Conservation (phyloP, 1,140 invertebrate genomes). For the Plutomurus gul region DNA sequence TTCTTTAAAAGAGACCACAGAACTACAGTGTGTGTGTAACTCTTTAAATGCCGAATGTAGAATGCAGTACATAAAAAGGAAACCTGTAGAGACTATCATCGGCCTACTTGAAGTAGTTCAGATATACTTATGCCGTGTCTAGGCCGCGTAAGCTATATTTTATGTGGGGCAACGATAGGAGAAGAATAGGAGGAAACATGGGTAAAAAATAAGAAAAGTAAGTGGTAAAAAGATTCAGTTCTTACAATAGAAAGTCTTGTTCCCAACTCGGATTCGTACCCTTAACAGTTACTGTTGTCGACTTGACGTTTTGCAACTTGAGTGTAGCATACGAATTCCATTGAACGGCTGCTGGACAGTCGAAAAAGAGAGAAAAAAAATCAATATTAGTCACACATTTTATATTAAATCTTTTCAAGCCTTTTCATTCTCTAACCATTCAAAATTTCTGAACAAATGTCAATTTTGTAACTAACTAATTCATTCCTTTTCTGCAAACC, state of each 20-base stretch:
- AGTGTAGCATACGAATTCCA: conserved; percentile 92
- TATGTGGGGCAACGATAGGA: background rate
- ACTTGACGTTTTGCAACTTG: conserved; percentile 97
- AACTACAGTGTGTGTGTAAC: no score
- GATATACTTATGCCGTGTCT: no score
- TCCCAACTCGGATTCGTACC: conserved; percentile 94
- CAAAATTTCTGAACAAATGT: no score
- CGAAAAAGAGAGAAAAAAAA: background rate
- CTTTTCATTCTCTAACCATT: conserved; percentile 1
- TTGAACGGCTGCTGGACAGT: conserved; percentile 67
- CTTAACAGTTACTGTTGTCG: conserved; percentile 94
- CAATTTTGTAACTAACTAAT: no score
- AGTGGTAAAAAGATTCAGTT: conserved; percentile 56
- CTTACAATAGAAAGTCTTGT: conserved; percentile 99
- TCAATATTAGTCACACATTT: conserved; percentile 11
- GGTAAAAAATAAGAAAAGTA: conserved; percentile 4
- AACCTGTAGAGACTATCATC: no score
- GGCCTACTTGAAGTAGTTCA: no score
- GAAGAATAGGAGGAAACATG: background rate
- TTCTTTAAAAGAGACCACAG: no score
- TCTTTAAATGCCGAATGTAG: no score
- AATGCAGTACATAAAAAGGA: no score
- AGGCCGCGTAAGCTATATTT: no score
- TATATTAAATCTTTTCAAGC: no score
- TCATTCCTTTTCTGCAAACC: no score